Percentiles rank a stretch among this genome's conserved stretches.
phyloP scores from a whole-genome alignment of 2,113 vertebrate species.

The Chascanopsetta lugubris region DNA sequence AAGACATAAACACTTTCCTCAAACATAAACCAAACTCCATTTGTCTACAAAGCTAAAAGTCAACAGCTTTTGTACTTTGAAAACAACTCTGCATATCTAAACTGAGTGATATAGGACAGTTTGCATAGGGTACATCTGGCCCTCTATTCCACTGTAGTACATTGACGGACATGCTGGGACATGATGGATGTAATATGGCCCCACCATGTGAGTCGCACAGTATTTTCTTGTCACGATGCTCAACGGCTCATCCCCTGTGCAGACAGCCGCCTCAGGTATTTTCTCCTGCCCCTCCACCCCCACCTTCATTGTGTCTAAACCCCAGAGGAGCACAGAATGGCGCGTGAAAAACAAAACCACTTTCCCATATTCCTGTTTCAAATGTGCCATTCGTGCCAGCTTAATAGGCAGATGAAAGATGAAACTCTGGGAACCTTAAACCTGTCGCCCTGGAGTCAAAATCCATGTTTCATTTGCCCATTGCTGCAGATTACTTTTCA shows the following conservation, averaged over 20 bases:
- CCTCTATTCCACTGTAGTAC: constrained; percentile 22
- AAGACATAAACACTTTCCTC: not conserved
- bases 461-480: constrained; percentile 46
- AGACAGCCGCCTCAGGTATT: constrained; percentile 70
- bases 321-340: constrained; percentile 48
- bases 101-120: constrained; percentile 13
- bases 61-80: constrained; percentile 17
- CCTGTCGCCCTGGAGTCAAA: constrained; percentile 67
- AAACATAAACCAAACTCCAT: constrained; percentile 7
- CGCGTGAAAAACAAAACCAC: constrained; percentile 55
- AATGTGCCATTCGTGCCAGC: constrained; percentile 50
- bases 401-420: constrained; percentile 59
- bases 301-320: constrained; percentile 50
- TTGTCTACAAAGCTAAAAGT: not conserved
- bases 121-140: constrained; percentile 15
- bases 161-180: constrained; percentile 46
- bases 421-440: constrained; percentile 65
- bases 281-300: constrained; percentile 41
- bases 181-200: constrained; percentile 55
- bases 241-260: constrained; percentile 45
- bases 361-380: constrained; percentile 73
- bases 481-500: constrained; percentile 52
- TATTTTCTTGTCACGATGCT: constrained; percentile 66
- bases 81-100: constrained; percentile 1
- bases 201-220: constrained; percentile 49